A percentile compares a stretch with the other conserved stretches of the same genome.
These are phyloP conservation scores for Ectropis crepuscularia DNA, from an alignment of 2,888 invertebrate species.

Conservation along the genomic window DNA sequence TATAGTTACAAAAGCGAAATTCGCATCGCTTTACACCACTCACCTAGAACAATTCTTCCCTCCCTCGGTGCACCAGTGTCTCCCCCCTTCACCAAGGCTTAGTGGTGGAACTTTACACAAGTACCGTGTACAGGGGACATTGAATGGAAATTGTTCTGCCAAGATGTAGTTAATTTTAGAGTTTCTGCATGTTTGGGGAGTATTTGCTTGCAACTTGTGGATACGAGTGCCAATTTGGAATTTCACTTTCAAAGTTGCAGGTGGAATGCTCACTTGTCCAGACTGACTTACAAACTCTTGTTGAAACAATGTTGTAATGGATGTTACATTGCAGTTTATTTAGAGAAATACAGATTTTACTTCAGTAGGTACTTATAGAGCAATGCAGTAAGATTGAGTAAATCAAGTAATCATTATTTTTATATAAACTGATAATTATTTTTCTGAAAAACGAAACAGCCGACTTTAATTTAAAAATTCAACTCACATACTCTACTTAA, in stretches of 20 bases:
- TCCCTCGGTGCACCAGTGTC: slow-evolving; percentile 1
- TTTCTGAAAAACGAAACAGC: too few species aligned
- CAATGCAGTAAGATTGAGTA: too few species aligned
- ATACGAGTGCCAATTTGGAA: not conserved
- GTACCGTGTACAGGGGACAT: slow-evolving; percentile 15
- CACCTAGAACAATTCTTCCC: not conserved
- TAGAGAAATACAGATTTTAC: too few species aligned
- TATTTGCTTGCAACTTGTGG: slow-evolving; percentile 14
- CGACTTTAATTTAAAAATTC: too few species aligned
- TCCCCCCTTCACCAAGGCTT: not conserved
- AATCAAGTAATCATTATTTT: too few species aligned
- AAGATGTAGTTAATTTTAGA: slow-evolving; percentile 17
- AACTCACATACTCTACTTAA: too few species aligned
- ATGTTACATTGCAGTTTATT: too few species aligned
- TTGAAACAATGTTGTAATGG: too few species aligned
- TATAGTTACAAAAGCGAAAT: not conserved
- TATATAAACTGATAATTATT: too few species aligned
- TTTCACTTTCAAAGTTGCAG: not conserved
- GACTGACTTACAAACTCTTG: too few species aligned
- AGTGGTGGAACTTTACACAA: slow-evolving; percentile 9
- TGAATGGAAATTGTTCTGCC: slow-evolving; percentile 22
- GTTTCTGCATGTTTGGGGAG: slow-evolving; percentile 8
- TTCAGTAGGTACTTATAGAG: too few species aligned
- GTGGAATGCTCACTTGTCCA: not conserved
- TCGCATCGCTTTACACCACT: not conserved